Evolutionary conservation across 2,113 vertebrate species (phyloP), one percentile per base, ranked within the genome.

Genomic region (Ailurus styani): DNA sequence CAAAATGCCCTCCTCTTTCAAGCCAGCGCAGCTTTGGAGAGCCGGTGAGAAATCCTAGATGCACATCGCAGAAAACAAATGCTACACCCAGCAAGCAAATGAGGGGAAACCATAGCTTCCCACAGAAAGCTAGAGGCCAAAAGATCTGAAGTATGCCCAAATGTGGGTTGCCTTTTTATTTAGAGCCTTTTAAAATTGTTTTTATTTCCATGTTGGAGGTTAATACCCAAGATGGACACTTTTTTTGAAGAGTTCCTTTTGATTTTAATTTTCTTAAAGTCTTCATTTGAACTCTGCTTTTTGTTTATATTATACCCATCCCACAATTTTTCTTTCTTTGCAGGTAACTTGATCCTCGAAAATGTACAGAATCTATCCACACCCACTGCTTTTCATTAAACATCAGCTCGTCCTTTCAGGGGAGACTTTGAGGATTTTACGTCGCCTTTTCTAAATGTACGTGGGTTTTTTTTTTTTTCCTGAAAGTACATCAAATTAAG

Each of bases 371-470:
- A 97, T 98, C 90, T 93, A 90, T 79, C 54, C 88, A 10, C 85
- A 37, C 92, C 84, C 96, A 96, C 96, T 97, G 97, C 96, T 98
- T 98, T 97, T 97, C 98, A 98, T 97, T 98, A 98, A 97, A 96
- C 95, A 95, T 96, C 87, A 82, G 94, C 94, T 92, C 15, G 0
- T 93, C 87, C 95, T 97, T 97, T 97, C 97, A 97, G 94, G 84
- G 31, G 27, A 64, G 47, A 93, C 93, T 97, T 98, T 96, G 64
- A 92, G 96, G 95, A 93, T 95, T 96, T 94, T 78, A 81, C 64
- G 37, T 96, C 54, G 93, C 94, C 95, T 98, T 96, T 93, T 85
- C 85, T 92, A 96, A 95, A 88, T 55, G 81, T 23, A 77, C 85
- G 70, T 37, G 60, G 10, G 25, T 15, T 9, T 31, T 20, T 84